Evolutionary conservation across 2,888 invertebrate species (phyloP), one percentile per base, ranked within the genome.

Genomic region (Stenchaetothrips biformis): DNA sequence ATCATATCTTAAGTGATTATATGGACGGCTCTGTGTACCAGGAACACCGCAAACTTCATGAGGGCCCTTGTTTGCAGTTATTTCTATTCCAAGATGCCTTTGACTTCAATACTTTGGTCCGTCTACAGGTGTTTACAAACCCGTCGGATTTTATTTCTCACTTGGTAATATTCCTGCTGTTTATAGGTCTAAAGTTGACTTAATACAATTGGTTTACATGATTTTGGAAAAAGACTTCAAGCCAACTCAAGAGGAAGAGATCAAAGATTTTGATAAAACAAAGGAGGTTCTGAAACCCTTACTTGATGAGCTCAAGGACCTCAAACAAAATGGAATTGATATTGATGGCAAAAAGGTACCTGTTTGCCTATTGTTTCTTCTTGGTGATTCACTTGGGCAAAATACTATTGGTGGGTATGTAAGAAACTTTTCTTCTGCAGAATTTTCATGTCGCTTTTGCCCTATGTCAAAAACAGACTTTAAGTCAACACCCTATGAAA

Each of bases 31-130:
- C 53, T 13, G 53, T 7, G 1, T 53, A 53, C 16, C 13, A 9
- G 53, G 53, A 53, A 1, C 62, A 62, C n/a, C 13, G 13, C 2
- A 16, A 62, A n/a, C 62, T 18, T 1, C 62, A 62, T n/a, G 18
- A 62, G 7, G 62, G 62, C 11, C 18, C 18, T 2, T 62, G 62
- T 62, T 16, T 62, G 16, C 7, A 16, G 7, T 2, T 62, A n/a
- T 18, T 18, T n/a, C 62, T n/a, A 2, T 62, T 62, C 18, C 62
- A 62, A 62, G 62, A 62, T 9, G 62, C 18, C 62, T 62, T 62
- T 62, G 62, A 62, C 18, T 62, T n/a, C 18, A 62, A 62, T 9
- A n/a, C 62, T 62, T 62, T 62, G 62, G 62, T n/a, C 62, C 62
- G 18, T 18, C n/a, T n/a, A 13, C 13, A 62, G 62, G 62, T n/a